These are phyloP conservation scores for Sisyra terminalis DNA, from an alignment of 2,888 invertebrate species.

Conservation along the genomic window DNA sequence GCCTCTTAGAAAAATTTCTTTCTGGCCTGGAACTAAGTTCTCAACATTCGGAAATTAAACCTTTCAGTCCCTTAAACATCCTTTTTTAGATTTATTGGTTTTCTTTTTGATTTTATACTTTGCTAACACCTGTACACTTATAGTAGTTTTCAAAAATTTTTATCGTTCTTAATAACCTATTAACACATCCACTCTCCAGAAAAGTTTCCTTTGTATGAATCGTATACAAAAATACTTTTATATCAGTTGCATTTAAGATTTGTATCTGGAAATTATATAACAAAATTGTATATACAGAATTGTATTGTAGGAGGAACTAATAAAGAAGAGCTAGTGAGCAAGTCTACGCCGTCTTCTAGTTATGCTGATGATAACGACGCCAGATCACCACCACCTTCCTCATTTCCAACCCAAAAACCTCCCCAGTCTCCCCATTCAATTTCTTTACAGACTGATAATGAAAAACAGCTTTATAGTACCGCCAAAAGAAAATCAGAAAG, in stretches of 20 bases:
- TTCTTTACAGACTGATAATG: neutral
- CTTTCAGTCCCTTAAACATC: neutral
- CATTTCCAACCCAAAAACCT: neutral
- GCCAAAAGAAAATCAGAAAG: neutral
- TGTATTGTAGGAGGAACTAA: constrained; percentile 6
- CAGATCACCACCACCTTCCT: neutral
- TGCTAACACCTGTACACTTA: neutral
- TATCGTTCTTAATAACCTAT: neutral
- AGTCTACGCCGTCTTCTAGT: neutral
- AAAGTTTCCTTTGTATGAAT: no score
- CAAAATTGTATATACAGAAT: neutral
- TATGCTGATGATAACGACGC: neutral
- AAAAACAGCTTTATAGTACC: neutral
- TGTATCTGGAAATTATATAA: neutral
- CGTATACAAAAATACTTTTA: no score
- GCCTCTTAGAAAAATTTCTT: constrained; percentile 47
- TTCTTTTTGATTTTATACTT: neutral
- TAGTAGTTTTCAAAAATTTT: neutral
- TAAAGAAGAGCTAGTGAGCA: constrained; percentile 4
- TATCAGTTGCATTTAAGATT: neutral
- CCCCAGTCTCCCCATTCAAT: neutral
- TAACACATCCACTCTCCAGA: neutral
- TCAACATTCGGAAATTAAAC: constrained; percentile 14
- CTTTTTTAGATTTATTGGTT: no score
- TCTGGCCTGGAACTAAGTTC: constrained; percentile 55